Evolutionary conservation across 1,140 invertebrate species (phyloP).

Genomic region (Tetraneura akinire): DNA sequence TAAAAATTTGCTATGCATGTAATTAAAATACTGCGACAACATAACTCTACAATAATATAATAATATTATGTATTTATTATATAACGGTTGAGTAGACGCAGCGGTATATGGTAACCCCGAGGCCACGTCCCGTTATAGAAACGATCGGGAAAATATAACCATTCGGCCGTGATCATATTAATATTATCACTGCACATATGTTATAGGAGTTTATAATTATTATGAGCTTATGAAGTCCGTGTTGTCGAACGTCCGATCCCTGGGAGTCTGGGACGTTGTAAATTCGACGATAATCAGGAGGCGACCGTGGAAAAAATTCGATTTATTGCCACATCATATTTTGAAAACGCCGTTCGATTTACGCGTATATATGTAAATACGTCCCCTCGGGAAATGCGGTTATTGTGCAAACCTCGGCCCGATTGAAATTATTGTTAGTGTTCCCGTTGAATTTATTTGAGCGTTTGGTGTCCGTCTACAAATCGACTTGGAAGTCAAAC

Average conservation of each 20-base stretch:
- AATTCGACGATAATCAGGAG: not conserved
- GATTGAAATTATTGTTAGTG: conserved; percentile 14
- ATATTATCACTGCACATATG: too few species aligned
- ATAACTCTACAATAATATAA: not conserved
- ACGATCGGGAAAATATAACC: conserved; percentile 3
- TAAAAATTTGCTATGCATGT: conserved; percentile 43
- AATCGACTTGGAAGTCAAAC: not conserved
- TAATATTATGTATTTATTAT: too few species aligned
- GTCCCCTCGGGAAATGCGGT: not conserved
- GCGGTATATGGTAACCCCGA: not conserved
- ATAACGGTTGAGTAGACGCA: not conserved
- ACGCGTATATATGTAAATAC: too few species aligned
- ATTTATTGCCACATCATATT: not conserved
- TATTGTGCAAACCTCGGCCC: not conserved
- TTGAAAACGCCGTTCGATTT: conserved; percentile 11
- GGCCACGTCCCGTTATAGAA: not conserved
- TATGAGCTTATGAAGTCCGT: too few species aligned
- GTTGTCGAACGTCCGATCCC: not conserved
- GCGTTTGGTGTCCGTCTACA: not conserved
- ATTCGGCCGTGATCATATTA: not conserved
- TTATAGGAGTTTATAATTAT: not conserved
- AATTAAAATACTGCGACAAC: conserved; percentile 13
- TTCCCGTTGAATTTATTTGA: not conserved
- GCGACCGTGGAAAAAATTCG: too few species aligned
- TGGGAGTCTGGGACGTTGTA: too few species aligned